Evolutionary conservation across 2,888 invertebrate genomes (phyloP).

Genomic region (Diadegma fenestrale): DNA sequence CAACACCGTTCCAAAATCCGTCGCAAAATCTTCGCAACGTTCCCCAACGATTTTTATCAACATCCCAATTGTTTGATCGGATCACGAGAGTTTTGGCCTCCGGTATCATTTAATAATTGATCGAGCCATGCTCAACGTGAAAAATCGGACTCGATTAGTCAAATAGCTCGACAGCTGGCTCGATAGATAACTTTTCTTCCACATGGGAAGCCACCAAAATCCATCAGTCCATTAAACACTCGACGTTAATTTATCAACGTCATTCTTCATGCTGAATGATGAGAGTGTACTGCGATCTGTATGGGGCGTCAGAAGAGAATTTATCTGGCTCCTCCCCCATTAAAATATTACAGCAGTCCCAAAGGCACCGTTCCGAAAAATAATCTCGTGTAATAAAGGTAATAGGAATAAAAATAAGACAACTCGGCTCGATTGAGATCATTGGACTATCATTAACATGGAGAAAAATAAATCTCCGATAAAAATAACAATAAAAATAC

Average conservation of each 20-base stretch:
- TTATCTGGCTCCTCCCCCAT: not conserved
- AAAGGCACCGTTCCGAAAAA: not conserved
- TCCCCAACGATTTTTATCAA: not conserved
- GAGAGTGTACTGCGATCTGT: constrained; percentile 9
- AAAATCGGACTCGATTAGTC: constrained; percentile 61
- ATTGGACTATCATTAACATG: constrained; percentile 6
- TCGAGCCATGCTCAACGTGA: constrained; percentile 38
- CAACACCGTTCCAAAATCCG: not conserved
- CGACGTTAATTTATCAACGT: constrained; percentile 86
- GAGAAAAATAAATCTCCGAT: not conserved
- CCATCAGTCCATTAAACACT: constrained; percentile 86
- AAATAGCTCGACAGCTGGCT: constrained; percentile 59
- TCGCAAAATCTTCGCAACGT: not conserved
- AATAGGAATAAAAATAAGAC: not conserved
- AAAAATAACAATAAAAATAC: constrained; percentile 23
- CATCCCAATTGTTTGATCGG: not conserved
- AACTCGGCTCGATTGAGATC: constrained; percentile 30
- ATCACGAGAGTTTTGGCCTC: not conserved
- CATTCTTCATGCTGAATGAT: constrained; percentile 69
- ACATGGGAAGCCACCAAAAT: constrained; percentile 76
- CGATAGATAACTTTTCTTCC: constrained; percentile 38
- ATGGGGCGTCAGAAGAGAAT: not conserved
- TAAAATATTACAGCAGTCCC: not conserved
- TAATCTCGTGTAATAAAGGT: not conserved
- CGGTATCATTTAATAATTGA: constrained; percentile 2